These are phyloP conservation scores for Chelonia mydas DNA, from an alignment of 2,797 vertebrate genomes.

Conservation along the genomic window DNA sequence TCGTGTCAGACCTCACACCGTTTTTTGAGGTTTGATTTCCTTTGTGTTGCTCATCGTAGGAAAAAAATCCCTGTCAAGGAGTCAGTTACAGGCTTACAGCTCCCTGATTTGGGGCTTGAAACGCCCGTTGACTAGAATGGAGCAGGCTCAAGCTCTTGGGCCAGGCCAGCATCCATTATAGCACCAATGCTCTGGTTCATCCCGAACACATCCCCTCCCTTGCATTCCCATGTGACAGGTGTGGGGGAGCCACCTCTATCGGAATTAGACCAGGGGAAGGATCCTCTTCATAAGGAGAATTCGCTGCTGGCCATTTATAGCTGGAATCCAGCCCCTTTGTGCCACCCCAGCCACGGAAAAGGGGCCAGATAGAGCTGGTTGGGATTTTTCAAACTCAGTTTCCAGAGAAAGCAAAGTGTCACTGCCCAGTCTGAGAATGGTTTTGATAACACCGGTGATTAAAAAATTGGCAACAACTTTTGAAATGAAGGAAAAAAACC, in stretches of 20 bases:
- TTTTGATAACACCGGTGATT: neutral
- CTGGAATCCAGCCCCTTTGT: conserved; percentile 25
- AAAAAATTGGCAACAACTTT: neutral
- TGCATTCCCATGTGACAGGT: too few species aligned
- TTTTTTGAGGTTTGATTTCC: neutral
- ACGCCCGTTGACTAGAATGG: neutral
- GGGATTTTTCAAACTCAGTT: conserved; percentile 17
- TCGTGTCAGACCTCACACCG: neutral
- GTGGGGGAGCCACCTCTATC: too few species aligned
- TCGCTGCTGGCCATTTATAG: neutral
- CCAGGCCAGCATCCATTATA: neutral
- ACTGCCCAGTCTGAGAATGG: neutral
- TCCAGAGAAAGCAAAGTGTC: neutral
- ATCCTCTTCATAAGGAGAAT: neutral
- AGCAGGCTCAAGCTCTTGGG: neutral
- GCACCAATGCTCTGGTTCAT: neutral
- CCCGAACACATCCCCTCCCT: accelerated
- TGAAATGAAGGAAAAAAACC: neutral
- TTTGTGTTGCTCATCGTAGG: accelerated
- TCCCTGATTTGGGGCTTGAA: neutral
- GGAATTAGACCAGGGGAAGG: neutral
- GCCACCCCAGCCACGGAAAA: conserved; percentile 51
- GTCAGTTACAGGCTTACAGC: neutral
- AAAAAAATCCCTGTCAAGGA: neutral
- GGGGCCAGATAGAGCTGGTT: conserved; percentile 14